Evolutionary conservation across 2,113 vertebrate genomes (phyloP).

Genomic region (Mirza zaza): DNA sequence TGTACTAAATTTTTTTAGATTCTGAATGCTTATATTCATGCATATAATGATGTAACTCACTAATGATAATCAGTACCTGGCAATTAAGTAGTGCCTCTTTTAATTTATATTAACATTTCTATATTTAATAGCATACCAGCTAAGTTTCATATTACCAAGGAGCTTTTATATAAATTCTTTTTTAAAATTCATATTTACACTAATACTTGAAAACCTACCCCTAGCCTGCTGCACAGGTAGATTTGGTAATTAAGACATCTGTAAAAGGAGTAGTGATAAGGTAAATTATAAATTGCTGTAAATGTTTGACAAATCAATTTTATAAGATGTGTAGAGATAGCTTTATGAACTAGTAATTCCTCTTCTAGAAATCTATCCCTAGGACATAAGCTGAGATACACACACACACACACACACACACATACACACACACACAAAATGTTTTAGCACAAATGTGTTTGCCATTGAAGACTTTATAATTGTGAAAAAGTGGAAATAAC

Average conservation of each 20-base stretch:
- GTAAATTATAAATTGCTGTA: not conserved
- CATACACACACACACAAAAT: not conserved
- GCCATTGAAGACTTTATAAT: not conserved
- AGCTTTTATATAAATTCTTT: not conserved
- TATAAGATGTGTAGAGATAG: not conserved
- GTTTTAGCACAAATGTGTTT: not conserved
- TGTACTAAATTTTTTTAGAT: not conserved
- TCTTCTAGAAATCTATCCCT: constrained; percentile 7
- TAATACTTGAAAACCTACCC: not conserved
- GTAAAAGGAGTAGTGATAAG: not conserved
- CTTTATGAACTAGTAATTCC: not conserved
- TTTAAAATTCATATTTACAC: not conserved
- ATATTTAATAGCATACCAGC: not conserved
- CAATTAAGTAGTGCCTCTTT: constrained; percentile 33
- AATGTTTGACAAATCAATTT: not conserved
- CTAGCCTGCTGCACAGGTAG: not conserved
- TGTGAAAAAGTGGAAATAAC: not conserved
- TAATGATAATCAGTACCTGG: not conserved
- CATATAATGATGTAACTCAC: not conserved
- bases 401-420: not conserved
- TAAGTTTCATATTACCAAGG: not conserved
- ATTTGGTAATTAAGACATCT: not conserved
- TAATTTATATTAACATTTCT: constrained; percentile 12
- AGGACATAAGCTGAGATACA: not conserved
- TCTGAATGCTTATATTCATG: not conserved